Conservation (phyloP, 2,888 invertebrate genomes). For the Tholera decimalis region DNA sequence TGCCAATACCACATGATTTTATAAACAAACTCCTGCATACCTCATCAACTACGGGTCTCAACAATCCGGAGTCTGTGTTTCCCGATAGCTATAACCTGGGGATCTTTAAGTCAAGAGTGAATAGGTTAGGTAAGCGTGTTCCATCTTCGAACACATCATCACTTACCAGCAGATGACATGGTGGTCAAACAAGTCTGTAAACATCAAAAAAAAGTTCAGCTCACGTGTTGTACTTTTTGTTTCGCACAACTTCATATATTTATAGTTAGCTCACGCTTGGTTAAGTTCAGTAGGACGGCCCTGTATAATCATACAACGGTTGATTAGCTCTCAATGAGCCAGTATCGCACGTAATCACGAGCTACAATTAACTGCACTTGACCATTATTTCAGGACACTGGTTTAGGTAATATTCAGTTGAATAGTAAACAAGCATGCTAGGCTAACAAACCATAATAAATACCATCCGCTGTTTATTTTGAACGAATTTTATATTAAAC, state of each 20-base stretch:
- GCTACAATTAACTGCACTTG: slow-evolving; percentile 3
- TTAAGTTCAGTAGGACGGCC: not conserved
- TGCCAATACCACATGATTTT: slow-evolving; percentile 1
- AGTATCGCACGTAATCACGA: not conserved
- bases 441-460: not conserved
- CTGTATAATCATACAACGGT: not conserved
- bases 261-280: slow-evolving; percentile 4
- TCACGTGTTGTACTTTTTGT: not conserved
- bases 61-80: no score
- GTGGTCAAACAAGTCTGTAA: no score
- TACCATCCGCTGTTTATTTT: not conserved
- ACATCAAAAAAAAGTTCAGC: slow-evolving; percentile 1
- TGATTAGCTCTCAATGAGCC: slow-evolving; percentile 3
- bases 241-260: slow-evolving; percentile 26
- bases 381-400: slow-evolving; percentile 5
- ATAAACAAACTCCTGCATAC: not conserved
- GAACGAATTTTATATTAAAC: not conserved
- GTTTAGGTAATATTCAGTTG: not conserved
- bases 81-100: no score
- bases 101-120: no score
- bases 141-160: no score
- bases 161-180: no score
- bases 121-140: no score
- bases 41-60: no score
- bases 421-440: not conserved